Conservation (phyloP, 2,888 invertebrate species). For the Oegoconia quadripuncta region DNA sequence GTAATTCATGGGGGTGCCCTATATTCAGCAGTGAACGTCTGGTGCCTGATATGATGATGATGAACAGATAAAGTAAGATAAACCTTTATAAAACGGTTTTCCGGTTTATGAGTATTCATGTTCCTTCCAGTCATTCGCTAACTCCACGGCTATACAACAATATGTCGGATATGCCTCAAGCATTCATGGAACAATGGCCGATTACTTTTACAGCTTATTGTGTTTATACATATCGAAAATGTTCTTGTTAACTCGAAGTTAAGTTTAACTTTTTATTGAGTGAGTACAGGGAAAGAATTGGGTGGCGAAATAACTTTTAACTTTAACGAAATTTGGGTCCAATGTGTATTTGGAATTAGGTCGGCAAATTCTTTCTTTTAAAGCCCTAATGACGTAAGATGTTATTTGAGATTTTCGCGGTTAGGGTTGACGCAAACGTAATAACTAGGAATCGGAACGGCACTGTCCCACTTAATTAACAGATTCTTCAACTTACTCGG, state of each 20-base stretch:
- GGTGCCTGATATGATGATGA: too few species aligned
- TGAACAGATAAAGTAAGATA: too few species aligned
- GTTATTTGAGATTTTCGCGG: too few species aligned
- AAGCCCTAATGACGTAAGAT: too few species aligned
- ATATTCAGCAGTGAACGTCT: too few species aligned
- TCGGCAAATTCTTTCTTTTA: not conserved
- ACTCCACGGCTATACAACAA: conserved; percentile 14
- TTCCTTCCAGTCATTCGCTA: conserved; percentile 12
- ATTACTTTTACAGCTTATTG: conserved; percentile 47
- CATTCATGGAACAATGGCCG: conserved; percentile 38
- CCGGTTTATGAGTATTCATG: too few species aligned
- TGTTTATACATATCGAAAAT: conserved; percentile 25
- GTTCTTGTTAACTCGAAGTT: conserved; percentile 28
- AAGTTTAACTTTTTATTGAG: conserved; percentile 18
- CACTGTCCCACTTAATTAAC: too few species aligned
- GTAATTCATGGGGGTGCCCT: too few species aligned
- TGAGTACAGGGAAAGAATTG: not conserved
- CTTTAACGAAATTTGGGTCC: not conserved
- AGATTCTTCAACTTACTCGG: too few species aligned
- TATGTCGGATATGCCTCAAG: conserved; percentile 30
- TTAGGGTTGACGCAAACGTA: too few species aligned
- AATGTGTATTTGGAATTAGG: not conserved
- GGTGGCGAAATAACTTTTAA: not conserved
- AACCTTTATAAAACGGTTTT: too few species aligned
- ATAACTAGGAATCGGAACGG: too few species aligned